These are phyloP conservation scores for Chionomys nivalis DNA, from an alignment of 2,113 vertebrate species.

Conservation along the genomic window DNA sequence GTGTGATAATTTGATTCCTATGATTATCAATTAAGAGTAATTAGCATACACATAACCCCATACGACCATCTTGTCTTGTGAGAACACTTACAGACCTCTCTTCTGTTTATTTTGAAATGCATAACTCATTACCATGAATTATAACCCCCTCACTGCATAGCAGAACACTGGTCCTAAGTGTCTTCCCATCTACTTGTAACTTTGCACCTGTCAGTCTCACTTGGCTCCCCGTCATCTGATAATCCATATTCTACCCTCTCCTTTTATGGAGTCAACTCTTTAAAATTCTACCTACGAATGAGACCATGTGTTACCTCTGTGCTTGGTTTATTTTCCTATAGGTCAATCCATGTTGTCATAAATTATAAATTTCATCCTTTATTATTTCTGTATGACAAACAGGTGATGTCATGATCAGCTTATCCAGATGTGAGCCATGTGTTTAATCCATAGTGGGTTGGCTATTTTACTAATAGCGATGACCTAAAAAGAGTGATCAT, in stretches of 20 bases:
- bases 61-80: neutral
- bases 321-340: neutral
- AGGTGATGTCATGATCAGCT: neutral
- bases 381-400: neutral
- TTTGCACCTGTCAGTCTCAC: neutral
- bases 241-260: neutral
- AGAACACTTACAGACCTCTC: neutral
- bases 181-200: neutral
- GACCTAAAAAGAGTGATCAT: neutral
- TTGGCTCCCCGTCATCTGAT: neutral
- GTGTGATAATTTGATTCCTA: neutral
- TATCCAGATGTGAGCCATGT: neutral
- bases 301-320: neutral
- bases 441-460: neutral
- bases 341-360: neutral
- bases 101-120: neutral
- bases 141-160: no score
- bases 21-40: neutral
- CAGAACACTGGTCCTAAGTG: neutral
- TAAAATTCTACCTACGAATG: neutral
- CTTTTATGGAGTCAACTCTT: neutral
- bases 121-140: neutral
- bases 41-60: neutral
- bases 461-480: neutral
- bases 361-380: neutral